Base-by-base conservation (phyloP, 2,797 vertebrate genomes). In the Natrix natrix region DNA sequence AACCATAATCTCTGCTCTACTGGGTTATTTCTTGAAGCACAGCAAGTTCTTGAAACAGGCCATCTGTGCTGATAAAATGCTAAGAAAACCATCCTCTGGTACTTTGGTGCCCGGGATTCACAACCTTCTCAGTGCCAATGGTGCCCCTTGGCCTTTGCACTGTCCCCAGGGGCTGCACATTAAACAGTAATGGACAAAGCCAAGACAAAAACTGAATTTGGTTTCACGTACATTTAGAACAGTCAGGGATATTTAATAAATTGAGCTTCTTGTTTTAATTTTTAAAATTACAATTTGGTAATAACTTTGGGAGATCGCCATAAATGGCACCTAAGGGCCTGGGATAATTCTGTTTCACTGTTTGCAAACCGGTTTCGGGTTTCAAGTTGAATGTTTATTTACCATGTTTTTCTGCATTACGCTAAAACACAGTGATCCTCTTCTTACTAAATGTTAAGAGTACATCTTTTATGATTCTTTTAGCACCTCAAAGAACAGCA, bases 401-500 rank as follows among this genome's bases (percentile, higher is more conserved):
- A 86, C 88, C 86, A 95, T 10, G 55, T 43, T 63, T 90, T 28
- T 74, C 1, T 92, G 52, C 94, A 57, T 93, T 93, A 88, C 87
- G 95, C 60, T 96, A 91, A 94, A 94, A 91, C 61, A 1, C 54
- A 86, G 66, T 92, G 87, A 94, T 89, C 87, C 54, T 61, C 28
- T 94, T 91, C 28, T 94, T 91, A 37, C 66, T 95, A 94, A 20
- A 37, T 43, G 32, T 94, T 93, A 96, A 61, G n/a, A 91, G 83
- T n/a, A 55, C 92, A 94, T 74, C 60, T 52, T 74, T 96, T 93
- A 94, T 92, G 92, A 94, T 78, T 90, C 92, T 93, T 92, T 16
- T 61, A 14, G 32, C 57, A 90, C 93, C 92, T 90, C 88, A 95
- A 94, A 78, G 54, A 52, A 57, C 28, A 37, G 55, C 22, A 74